Percentiles rank a stretch among this genome's conserved stretches.
Conservation (phyloP, 2,888 invertebrate species). For the Sphaeridia pumilis region DNA sequence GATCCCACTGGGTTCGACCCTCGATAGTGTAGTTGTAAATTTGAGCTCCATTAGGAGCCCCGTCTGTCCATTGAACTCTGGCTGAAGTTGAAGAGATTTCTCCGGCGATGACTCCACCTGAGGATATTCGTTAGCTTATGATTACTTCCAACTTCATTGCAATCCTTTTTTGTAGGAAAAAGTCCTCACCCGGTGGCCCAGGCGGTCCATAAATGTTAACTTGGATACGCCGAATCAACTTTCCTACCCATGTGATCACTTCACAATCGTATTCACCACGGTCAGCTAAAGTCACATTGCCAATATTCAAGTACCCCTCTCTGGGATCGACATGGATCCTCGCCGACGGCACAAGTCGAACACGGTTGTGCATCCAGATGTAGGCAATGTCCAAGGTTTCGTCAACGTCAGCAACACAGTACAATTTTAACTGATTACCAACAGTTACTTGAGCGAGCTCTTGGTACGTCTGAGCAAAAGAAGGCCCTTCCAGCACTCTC, state of each 20-base stretch:
- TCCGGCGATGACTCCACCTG: constrained; percentile 64
- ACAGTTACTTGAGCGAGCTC: constrained; percentile 56
- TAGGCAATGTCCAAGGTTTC: constrained; percentile 80
- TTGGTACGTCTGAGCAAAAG: constrained; percentile 57
- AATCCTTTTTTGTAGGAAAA: not conserved
- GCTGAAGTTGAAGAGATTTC: constrained; percentile 64
- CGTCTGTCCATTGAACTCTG: constrained; percentile 78
- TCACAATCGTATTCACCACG: constrained; percentile 83
- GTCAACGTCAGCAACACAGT: constrained; percentile 74
- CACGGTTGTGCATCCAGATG: constrained; percentile 80
- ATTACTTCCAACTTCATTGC: too few species aligned
- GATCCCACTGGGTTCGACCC: constrained; percentile 75
- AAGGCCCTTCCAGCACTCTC: constrained; percentile 69
- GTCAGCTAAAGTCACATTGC: constrained; percentile 72
- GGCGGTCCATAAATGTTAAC: constrained; percentile 79
- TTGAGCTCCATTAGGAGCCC: constrained; percentile 68
- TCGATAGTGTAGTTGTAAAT: constrained; percentile 67
- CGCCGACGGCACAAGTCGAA: constrained; percentile 49
- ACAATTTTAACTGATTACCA: constrained; percentile 57
- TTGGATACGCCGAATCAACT: constrained; percentile 57
- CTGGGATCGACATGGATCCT: constrained; percentile 39
- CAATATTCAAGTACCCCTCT: constrained; percentile 57
- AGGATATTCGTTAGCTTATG: too few species aligned
- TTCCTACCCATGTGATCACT: constrained; percentile 77
- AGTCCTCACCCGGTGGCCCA: constrained; percentile 68